These are phyloP conservation scores for Drosophila planitibia DNA, from an alignment of 2,888 invertebrate species.

Conservation along the genomic window DNA sequence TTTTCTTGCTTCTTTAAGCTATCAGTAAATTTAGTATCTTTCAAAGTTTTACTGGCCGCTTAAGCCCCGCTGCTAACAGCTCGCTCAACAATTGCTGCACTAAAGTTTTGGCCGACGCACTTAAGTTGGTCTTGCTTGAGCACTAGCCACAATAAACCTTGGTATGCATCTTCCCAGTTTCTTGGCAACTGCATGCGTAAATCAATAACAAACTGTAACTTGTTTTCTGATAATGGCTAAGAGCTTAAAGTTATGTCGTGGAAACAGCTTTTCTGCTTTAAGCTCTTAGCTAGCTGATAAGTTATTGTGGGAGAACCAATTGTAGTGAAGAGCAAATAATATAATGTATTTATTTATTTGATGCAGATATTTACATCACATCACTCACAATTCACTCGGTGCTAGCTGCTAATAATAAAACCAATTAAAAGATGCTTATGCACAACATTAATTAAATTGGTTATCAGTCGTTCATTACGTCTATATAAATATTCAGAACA, in stretches of 20 bases:
- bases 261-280: not conserved
- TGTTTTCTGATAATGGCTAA: not conserved
- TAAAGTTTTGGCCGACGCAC: conserved; percentile 15
- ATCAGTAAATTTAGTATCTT: not conserved
- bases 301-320: not conserved
- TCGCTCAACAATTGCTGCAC: conserved; percentile 11
- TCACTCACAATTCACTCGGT: not conserved
- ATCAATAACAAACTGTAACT: not conserved
- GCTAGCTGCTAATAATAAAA: not conserved
- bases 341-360: not conserved
- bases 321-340: not conserved
- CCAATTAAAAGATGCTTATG: not conserved
- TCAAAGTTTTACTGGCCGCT: not conserved
- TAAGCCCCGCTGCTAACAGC: not conserved
- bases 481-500: not conserved
- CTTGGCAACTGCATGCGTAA: conserved; percentile 33
- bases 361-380: not conserved
- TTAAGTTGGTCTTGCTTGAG: not conserved
- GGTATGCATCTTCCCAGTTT: conserved; percentile 64
- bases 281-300: not conserved
- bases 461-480: not conserved
- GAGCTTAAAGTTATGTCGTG: not conserved
- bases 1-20: not conserved
- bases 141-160: conserved; percentile 55
- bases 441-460: not conserved